These are phyloP conservation scores for Cariama cristata DNA, from an alignment of 2,113 vertebrate species.

Conservation along the genomic window DNA sequence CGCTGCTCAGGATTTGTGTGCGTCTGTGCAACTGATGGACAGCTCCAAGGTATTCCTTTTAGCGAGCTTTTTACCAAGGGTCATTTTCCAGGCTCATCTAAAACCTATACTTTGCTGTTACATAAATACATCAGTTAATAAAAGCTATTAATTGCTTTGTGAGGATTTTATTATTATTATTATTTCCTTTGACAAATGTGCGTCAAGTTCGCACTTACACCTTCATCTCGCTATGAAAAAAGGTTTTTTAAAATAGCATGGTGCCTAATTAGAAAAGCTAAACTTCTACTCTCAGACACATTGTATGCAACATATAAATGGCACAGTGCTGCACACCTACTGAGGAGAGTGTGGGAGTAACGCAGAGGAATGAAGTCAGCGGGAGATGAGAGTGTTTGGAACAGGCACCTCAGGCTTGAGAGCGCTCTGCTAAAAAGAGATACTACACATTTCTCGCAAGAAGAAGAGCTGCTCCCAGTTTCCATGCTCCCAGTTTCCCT, in stretches of 20 bases:
- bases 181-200: conserved; percentile 59
- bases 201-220: conserved; percentile 41
- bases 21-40: conserved; percentile 81
- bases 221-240: conserved; percentile 19
- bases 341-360: conserved; percentile 17
- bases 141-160: conserved; percentile 51
- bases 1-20: conserved; percentile 76
- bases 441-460: not conserved
- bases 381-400: conserved; percentile 39
- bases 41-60: conserved; percentile 77
- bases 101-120: conserved; percentile 68
- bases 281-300: conserved; percentile 8
- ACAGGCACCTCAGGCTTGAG: conserved; percentile 24
- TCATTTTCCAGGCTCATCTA: conserved; percentile 65
- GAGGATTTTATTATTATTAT: conserved; percentile 47
- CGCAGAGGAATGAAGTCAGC: conserved; percentile 57
- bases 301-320: conserved; percentile 14
- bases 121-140: conserved; percentile 54
- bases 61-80: conserved; percentile 45
- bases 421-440: not conserved
- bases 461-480: not conserved
- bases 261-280: conserved; percentile 56
- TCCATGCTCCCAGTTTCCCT: not conserved
- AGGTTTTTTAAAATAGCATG: conserved; percentile 22
- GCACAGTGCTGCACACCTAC: not conserved